phyloP scores from a whole-genome alignment of 2,888 invertebrate species.

The Ichneumoninae sp. region DNA sequence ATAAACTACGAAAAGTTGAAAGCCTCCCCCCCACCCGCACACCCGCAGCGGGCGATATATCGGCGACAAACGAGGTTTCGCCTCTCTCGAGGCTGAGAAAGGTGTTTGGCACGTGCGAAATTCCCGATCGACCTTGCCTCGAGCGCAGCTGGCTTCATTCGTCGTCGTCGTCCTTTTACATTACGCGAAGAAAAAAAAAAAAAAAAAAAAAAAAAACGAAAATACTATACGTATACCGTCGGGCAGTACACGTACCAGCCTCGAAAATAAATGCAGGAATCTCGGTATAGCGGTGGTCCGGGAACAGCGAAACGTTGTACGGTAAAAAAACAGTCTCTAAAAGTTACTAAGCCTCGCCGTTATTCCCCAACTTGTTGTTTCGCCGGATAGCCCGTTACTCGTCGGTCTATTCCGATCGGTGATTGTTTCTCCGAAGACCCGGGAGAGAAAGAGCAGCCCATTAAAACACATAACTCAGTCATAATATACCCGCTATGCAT shows the following conservation, averaged over 20 bases:
- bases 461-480: slow-evolving; percentile 47
- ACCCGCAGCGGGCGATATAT: not conserved
- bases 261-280: slow-evolving; percentile 51
- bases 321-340: not conserved
- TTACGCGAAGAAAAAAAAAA: not conserved
- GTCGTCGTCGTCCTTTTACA: slow-evolving; percentile 46
- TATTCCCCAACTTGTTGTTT: slow-evolving; percentile 18
- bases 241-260: not conserved
- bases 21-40: not conserved
- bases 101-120: slow-evolving; percentile 72
- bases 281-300: slow-evolving; percentile 38
- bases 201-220: no score
- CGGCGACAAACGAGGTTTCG: slow-evolving; percentile 19
- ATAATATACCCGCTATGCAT: not conserved
- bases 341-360: not conserved
- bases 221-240: slow-evolving; percentile 15
- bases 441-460: slow-evolving; percentile 61
- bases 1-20: slow-evolving; percentile 16
- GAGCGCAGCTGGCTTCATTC: slow-evolving; percentile 60
- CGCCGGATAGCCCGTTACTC: slow-evolving; percentile 32
- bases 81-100: slow-evolving; percentile 65
- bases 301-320: slow-evolving; percentile 38
- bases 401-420: slow-evolving; percentile 60
- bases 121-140: slow-evolving; percentile 71
- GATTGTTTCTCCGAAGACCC: slow-evolving; percentile 48